Percentiles rank a stretch among this genome's conserved stretches.
Evolutionary conservation across 2,113 vertebrate genomes (phyloP).

Genomic region (Mustela lutreola): DNA sequence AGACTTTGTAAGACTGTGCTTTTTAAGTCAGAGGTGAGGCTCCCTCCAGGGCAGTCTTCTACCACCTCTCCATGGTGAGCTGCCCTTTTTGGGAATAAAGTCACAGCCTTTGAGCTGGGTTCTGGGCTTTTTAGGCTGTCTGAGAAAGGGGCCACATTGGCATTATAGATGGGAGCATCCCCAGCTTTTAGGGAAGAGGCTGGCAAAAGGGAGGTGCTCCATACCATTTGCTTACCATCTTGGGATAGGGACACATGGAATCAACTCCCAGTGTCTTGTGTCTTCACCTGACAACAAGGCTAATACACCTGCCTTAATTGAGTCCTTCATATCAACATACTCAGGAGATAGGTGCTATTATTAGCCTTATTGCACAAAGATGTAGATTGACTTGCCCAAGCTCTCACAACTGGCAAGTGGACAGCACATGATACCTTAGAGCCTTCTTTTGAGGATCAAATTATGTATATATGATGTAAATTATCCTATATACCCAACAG

Average conservation of each 20-base stretch:
- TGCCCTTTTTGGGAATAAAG: not conserved
- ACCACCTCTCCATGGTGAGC: not conserved
- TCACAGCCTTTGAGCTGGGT: not conserved
- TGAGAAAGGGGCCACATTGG: not conserved
- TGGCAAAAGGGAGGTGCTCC: not conserved
- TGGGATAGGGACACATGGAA: not conserved
- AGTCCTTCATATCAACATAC: not conserved
- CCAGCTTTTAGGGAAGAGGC: not conserved
- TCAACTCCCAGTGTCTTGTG: not conserved
- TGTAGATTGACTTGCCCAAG: not conserved
- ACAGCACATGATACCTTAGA: not conserved
- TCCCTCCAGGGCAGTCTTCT: not conserved
- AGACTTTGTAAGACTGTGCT: not conserved
- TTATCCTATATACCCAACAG: rapidly evolving
- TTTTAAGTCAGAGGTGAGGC: not conserved
- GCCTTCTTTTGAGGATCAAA: not conserved
- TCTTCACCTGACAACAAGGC: not conserved
- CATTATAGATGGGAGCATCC: rapidly evolving
- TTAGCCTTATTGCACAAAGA: not conserved
- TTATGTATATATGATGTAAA: not conserved
- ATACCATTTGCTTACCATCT: not conserved
- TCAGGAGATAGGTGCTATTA: not conserved
- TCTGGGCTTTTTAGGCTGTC: not conserved
- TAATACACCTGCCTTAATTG: not conserved
- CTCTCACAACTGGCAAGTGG: not conserved